Percentiles rank a stretch among this genome's conserved stretches.
These are phyloP conservation scores for Phrynosoma blainvillii DNA, from an alignment of 2,113 vertebrate genomes.

Conservation along the genomic window DNA sequence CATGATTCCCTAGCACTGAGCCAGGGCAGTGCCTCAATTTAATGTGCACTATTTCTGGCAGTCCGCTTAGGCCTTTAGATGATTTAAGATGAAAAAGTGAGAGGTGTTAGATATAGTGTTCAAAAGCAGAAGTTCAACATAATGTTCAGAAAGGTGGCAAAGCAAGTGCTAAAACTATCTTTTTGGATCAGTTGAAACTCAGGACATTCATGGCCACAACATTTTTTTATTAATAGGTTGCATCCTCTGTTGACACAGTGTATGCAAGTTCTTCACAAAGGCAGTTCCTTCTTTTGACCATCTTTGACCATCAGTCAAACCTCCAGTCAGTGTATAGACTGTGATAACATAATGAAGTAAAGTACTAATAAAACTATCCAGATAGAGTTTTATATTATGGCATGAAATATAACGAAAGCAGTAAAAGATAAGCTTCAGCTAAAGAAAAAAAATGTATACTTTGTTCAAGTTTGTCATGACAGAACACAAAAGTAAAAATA, in stretches of 20 bases:
- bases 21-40: too few relatives aligned
- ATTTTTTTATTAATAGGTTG: background rate
- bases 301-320: too few relatives aligned
- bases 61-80: too few relatives aligned
- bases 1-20: too few relatives aligned
- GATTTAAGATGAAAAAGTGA: too few relatives aligned
- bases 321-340: too few relatives aligned
- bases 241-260: background rate
- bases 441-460: background rate
- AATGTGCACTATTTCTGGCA: too few relatives aligned
- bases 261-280: background rate
- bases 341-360: too few relatives aligned
- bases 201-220: background rate
- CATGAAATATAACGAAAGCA: slow-evolving; percentile 1
- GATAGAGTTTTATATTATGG: too few relatives aligned
- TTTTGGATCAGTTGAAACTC: background rate
- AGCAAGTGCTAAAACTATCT: background rate
- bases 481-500: background rate
- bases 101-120: background rate
- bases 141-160: background rate
- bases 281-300: background rate
- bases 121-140: background rate
- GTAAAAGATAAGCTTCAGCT: background rate
- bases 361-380: too few relatives aligned
- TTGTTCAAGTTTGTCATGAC: background rate